These are phyloP conservation scores for Formica aserva DNA, from an alignment of 2,888 invertebrate genomes.

Conservation along the genomic window DNA sequence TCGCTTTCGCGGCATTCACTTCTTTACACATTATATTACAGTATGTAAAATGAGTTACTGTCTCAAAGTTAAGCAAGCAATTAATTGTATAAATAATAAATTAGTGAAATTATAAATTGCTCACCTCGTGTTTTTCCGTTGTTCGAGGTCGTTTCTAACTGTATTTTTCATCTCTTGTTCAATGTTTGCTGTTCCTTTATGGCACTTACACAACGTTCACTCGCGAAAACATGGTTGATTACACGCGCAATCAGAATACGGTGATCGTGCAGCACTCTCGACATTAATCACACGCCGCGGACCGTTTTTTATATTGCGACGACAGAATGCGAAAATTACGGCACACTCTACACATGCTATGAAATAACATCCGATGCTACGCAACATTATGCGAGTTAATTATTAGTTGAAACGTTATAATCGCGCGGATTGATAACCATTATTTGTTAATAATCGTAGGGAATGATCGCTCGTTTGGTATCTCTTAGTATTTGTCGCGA, in stretches of 20 bases:
- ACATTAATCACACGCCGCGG: background rate
- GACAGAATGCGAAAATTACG: background rate
- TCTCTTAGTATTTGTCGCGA: background rate
- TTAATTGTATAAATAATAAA: constrained; percentile 1
- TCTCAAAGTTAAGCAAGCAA: background rate
- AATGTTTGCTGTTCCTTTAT: background rate
- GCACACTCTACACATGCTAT: background rate
- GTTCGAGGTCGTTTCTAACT: background rate
- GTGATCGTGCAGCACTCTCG: background rate
- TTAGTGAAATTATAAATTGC: background rate
- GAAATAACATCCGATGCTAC: background rate
- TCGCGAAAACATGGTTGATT: background rate
- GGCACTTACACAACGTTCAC: background rate
- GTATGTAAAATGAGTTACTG: background rate
- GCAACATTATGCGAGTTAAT: background rate
- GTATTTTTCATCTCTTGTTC: background rate
- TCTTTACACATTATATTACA: background rate
- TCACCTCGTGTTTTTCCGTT: background rate
- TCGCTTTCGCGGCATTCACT: constrained; percentile 8
- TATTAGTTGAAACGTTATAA: background rate
- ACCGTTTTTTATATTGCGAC: background rate
- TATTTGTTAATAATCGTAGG: background rate
- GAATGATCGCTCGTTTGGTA: background rate
- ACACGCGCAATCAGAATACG: background rate
- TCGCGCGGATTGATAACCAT: background rate